Evolutionary conservation across 2,797 vertebrate species (phyloP), one percentile per base, ranked within the genome.

Genomic region (Pyrocephalus nanus): DNA sequence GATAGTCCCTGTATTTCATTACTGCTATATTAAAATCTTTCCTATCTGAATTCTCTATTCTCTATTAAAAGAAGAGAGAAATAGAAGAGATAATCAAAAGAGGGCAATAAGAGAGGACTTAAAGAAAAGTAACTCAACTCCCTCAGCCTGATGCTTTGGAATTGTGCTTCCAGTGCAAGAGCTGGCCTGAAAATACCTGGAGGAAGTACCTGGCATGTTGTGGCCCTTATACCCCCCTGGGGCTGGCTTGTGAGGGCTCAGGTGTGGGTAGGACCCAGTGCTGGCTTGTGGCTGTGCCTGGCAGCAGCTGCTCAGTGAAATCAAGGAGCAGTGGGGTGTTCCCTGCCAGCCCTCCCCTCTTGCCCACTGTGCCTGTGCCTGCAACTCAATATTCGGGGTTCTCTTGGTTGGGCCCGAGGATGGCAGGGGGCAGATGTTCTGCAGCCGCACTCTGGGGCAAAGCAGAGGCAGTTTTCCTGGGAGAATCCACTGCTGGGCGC

Each of bases 1-100:
- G 8, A 92, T 89, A 96, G 90, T 86, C 88, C 65, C 84, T 77
- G 90, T 93, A 92, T 94, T 95, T 96, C 94, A 95, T 96, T 96
- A 95, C 93, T 83, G 80, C 84, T 96, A n/a, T 77, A 88, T 96
- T 95, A 95, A 87, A 90, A 92, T 61, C 54, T 82, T 87, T 71
- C 58, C 86, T 89, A n/a, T 89, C 92, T 45, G 9, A 95, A 89
- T 95, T 83, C 61, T 51, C 38, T 51, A 87, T 93, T 75, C 32
- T 90, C 87, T 66, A 18, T 81, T 88, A 91, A 86, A 93, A 75
- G 45, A 60, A 57, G 47, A 36, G 30, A 72, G 67, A 82, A 61
- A 58, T 12, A 71, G 85, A 71, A 88, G 81, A 82, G 73, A 64
- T 34, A 90, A 91, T 69, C 71, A 80, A 61, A 90, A 73, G 22